Base-by-base conservation (phyloP, 2,113 vertebrate genomes). In the Ictalurus punctatus region DNA sequence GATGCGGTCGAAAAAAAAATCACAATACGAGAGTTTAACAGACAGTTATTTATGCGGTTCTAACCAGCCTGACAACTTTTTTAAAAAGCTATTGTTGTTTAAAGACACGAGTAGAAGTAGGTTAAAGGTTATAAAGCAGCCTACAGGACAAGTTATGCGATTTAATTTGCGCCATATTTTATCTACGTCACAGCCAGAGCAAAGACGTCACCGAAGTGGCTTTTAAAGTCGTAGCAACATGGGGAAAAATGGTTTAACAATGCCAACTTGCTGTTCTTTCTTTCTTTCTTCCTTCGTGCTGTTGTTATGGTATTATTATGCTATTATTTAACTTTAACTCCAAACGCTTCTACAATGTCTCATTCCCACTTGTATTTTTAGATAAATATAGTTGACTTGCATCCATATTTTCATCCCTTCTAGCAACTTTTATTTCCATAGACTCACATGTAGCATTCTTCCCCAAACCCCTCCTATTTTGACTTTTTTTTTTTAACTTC, bases 191-290 rank as follows among this genome's bases (percentile, higher is more conserved):
- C 92, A 89, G 87, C 84, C 88, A 58, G 37, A 59, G 81, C 59
- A 7, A 52, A 86, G 86, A 87, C 73, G 81, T 81, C 48, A 71
- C 88, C 61, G 61, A 85, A 86, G 84, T 44, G 67, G 90, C 82
- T 92, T 91, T 92, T 93, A 91, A 93, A 94, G 92, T 84, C 85
- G 90, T 83, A 90, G 86, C 69, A 88, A n/a, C 63, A 7, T 78
- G 23, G 83, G 67, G 30, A 37, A 12, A 23, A 76, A 21, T 84
- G 83, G 34, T 52, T 69, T 54, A 19, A 27, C 27, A 30, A 54
- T 30, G 40, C 25, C 44, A 69, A 12, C 37, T 76, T 76, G 21
- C 9, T 44, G 37, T 25, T 52, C 12, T 25, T 25, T 23, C 37
- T 52, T 52, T 48, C 23, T 67, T 52, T 67, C 61, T 30, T n/a